A percentile compares a stretch with the other conserved stretches of the same genome.
These are phyloP conservation scores for Drosophila stalkeri DNA, from an alignment of 2,888 invertebrate species.

Conservation along the genomic window DNA sequence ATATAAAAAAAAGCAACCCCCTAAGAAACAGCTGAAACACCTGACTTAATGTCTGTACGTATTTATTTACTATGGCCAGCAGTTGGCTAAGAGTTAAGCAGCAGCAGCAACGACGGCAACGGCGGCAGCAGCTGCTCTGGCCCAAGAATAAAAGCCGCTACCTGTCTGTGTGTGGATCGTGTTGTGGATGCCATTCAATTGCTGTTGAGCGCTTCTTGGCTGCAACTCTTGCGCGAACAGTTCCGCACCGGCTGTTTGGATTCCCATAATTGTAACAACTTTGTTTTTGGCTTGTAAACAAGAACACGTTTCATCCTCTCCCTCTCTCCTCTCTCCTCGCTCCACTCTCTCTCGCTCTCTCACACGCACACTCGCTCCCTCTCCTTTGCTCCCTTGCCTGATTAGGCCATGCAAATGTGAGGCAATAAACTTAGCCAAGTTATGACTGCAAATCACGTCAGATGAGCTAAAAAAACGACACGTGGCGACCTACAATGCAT, in stretches of 20 bases:
- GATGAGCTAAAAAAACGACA: conserved; percentile 46
- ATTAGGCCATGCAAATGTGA: conserved; percentile 64
- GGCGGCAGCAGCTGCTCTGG: conserved; percentile 43
- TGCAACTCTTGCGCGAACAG: neutral
- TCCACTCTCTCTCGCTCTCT: neutral
- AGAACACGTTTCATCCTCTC: conserved; percentile 27
- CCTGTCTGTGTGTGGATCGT: conserved; percentile 52
- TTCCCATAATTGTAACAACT: conserved; percentile 50
- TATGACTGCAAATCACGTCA: conserved; percentile 76
- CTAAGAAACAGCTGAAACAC: conserved; percentile 46
- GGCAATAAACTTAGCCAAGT: conserved; percentile 68
- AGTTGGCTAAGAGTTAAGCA: conserved; percentile 35
- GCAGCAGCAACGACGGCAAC: conserved; percentile 48
- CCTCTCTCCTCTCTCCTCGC: neutral
- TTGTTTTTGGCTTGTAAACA: conserved; percentile 78
- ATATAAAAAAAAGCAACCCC: conserved; percentile 56
- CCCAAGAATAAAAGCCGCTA: conserved; percentile 39
- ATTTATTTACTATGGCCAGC: conserved; percentile 46
- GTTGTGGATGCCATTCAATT: conserved; percentile 19
- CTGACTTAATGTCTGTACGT: conserved; percentile 60
- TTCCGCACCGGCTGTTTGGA: conserved; percentile 28
- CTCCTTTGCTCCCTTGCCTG: conserved; percentile 20
- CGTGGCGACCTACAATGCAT: conserved; percentile 67
- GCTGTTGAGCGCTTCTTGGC: neutral
- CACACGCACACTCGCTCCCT: neutral